Evolutionary conservation across 2,888 invertebrate species (phyloP).

Genomic region (Liopterus haemorrhoidalis): DNA sequence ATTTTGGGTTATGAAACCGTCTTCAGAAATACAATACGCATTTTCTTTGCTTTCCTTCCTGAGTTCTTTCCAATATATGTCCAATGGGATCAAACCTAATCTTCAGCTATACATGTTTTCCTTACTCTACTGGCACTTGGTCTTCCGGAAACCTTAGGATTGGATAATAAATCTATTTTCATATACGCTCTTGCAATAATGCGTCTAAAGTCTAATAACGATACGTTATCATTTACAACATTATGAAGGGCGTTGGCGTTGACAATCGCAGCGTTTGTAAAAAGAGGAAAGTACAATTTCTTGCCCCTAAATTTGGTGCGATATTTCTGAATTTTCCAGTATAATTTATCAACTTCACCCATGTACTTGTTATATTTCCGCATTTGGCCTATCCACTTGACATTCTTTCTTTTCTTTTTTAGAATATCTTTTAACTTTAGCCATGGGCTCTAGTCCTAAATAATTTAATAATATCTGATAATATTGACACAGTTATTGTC

Average conservation of each 20-base stretch:
- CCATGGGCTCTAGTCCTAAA: slow-evolving; percentile 5
- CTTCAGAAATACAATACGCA: no score
- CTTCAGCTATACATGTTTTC: slow-evolving; percentile 3
- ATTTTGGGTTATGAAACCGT: no score
- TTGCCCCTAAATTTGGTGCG: slow-evolving; percentile 14
- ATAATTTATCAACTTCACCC: slow-evolving; percentile 14
- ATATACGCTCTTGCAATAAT: slow-evolving; percentile 13
- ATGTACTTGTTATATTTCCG: slow-evolving; percentile 15
- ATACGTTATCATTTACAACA: slow-evolving; percentile 6
- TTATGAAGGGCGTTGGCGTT: slow-evolving; percentile 10
- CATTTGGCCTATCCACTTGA: slow-evolving; percentile 6
- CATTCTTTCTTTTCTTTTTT: slow-evolving; percentile 9
- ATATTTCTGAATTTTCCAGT: slow-evolving; percentile 15
- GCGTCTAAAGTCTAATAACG: slow-evolving; percentile 12
- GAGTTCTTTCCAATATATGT: no score
- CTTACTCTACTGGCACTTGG: slow-evolving; percentile 1
- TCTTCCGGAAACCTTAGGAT: slow-evolving; percentile 9
- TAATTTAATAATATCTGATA: slow-evolving; percentile 12
- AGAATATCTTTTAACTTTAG: slow-evolving; percentile 10
- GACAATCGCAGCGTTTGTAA: slow-evolving; percentile 2
- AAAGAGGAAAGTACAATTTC: slow-evolving; percentile 10
- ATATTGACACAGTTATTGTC: slow-evolving; percentile 16
- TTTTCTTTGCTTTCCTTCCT: no score
- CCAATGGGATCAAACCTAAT: slow-evolving; percentile 8
- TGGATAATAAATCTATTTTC: slow-evolving; percentile 8